These are phyloP conservation scores for Helicorthomorpha holstii DNA, from an alignment of 1,140 invertebrate species.

Conservation along the genomic window DNA sequence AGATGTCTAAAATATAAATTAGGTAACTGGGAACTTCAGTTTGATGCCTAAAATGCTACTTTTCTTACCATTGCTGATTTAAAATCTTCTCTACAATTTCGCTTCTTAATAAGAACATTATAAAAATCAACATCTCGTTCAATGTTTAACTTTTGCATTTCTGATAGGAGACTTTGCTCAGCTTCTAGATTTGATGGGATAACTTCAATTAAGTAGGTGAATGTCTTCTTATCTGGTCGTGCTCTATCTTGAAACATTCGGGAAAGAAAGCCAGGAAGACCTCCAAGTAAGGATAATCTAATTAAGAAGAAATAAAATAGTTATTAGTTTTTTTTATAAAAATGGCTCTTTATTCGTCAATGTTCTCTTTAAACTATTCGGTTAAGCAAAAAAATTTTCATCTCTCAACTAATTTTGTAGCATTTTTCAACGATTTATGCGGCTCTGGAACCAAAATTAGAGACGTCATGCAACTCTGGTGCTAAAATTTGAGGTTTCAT, in stretches of 20 bases:
- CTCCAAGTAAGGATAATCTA: slow-evolving; percentile 59
- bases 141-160: slow-evolving; percentile 38
- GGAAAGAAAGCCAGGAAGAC: slow-evolving; percentile 47
- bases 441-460: too few relatives aligned
- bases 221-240: slow-evolving; percentile 55
- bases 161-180: slow-evolving; percentile 43
- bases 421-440: too few relatives aligned
- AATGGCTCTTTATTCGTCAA: too few relatives aligned
- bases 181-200: slow-evolving; percentile 41
- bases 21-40: too few relatives aligned
- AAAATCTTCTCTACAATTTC: slow-evolving; percentile 44
- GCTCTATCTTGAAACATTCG: slow-evolving; percentile 48
- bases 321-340: too few relatives aligned
- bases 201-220: slow-evolving; percentile 52
- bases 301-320: background rate
- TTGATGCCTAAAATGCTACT: too few relatives aligned
- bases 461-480: too few relatives aligned
- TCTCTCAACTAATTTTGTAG: too few relatives aligned
- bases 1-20: too few relatives aligned
- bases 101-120: slow-evolving; percentile 68
- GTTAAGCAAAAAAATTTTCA: too few relatives aligned
- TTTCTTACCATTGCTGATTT: slow-evolving; percentile 42
- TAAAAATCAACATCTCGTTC: slow-evolving; percentile 60
- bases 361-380: too few relatives aligned
- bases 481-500: too few relatives aligned